Base-by-base conservation (phyloP, 37 sponge, comb jelly and placozoan genomes). In the Tethya wilhelma region DNA sequence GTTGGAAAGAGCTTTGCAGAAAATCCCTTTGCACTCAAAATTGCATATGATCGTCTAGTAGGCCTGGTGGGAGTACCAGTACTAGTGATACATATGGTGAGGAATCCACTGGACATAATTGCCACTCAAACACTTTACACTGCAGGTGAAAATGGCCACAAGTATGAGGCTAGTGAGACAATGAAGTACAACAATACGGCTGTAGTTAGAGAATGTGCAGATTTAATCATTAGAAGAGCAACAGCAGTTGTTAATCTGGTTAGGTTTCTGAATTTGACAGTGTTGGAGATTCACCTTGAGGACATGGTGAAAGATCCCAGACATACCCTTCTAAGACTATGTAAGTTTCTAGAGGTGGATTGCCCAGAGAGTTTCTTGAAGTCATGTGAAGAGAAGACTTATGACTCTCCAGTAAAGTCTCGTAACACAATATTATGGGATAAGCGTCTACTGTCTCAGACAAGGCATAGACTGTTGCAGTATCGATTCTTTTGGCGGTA, bases 71-170 rank as follows among this genome's bases (percentile, higher is more conserved):
- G 26, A 49, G 60, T 80, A 31, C 80, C 80, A 2, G n/a, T 80
- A n/a, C 39, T 11, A 20, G 69, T 56, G 9, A 4, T 85, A 5
- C 86, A 85, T 41, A 62, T 77, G 31, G 64, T 85, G 2, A 33
- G 86, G 5, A 85, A 85, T 42, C 86, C 86, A 28, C 69, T 53
- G n/a, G 79, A 85, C 55, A 85, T 74, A n/a, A 85, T 85, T 38
- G 86, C 86, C 36, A 85, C 86, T 30, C 38, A 42, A 6, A 20
- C 42, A 26, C 64, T 85, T 20, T 78, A 77, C 45, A 55, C 53
- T 4, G 56, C 33, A 28, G 25, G 56, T 2, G 2, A 1, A 46
- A 38, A 49, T 22, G 44, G 9, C 11, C 14, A 49, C 31, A 72
- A 49, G 14, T 7, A 30, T 19, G 1, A 26, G 53, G 53, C 73